phyloP scores from a whole-genome alignment of 2,113 vertebrate genomes.

The Ranitomeya imitator region DNA sequence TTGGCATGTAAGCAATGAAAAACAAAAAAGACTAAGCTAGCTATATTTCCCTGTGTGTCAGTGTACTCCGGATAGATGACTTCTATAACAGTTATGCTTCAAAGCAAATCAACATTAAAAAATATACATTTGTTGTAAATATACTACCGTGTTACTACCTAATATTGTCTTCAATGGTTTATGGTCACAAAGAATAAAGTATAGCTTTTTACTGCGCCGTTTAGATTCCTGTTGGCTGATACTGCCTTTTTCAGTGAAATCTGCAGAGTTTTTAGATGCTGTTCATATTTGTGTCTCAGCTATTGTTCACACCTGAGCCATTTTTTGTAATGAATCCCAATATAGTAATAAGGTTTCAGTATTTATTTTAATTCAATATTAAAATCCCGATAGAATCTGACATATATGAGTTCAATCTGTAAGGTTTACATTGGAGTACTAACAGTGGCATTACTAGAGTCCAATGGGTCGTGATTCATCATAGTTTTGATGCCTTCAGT shows the following conservation, averaged over 20 bases:
- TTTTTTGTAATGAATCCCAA: background rate
- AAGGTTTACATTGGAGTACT: background rate
- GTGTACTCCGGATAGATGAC: background rate
- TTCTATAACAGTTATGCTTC: background rate
- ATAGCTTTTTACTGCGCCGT: background rate
- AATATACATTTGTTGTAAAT: background rate
- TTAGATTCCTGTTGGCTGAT: background rate
- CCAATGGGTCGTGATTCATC: no score
- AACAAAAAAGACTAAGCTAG: constrained; percentile 32
- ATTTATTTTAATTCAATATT: no score
- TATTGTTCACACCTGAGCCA: background rate
- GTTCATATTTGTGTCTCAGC: background rate
- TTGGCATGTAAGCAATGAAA: constrained; percentile 18
- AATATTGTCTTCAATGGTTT: background rate
- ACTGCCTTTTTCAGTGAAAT: background rate
- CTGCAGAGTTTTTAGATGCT: background rate
- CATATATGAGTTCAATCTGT: background rate
- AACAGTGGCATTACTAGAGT: no score
- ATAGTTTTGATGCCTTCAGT: no score
- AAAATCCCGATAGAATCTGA: background rate
- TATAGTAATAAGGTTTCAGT: background rate
- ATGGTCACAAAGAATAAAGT: background rate
- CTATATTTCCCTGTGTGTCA: background rate
- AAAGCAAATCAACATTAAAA: background rate
- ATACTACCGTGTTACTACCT: background rate